These are phyloP conservation scores for Propsilocerus akamusi DNA, from an alignment of 1,140 invertebrate genomes.

Conservation along the genomic window DNA sequence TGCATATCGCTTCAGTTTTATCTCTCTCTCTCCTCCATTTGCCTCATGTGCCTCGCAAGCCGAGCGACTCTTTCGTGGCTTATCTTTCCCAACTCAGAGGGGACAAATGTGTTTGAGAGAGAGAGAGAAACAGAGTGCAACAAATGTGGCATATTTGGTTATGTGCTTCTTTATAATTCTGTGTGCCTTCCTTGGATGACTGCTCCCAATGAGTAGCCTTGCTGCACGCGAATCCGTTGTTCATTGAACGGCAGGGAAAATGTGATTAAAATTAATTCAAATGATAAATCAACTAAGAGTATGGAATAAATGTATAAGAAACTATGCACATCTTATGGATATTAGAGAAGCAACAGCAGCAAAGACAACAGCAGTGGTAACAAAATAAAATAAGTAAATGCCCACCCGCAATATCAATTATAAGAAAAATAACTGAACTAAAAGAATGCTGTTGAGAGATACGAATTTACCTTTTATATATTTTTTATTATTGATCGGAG, in stretches of 20 bases:
- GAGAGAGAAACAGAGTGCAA: no score
- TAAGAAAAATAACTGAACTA: no score
- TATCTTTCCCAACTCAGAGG: background rate
- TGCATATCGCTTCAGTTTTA: background rate
- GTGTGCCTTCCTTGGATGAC: background rate
- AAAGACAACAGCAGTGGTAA: background rate
- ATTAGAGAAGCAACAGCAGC: no score
- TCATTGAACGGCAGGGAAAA: background rate
- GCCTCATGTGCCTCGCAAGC: background rate
- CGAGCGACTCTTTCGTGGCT: background rate
- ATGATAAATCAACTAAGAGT: conserved; percentile 4
- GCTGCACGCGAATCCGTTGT: background rate
- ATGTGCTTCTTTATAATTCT: no score
- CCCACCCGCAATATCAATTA: conserved; percentile 3
- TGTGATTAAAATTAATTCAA: conserved; percentile 3
- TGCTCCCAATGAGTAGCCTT: no score
- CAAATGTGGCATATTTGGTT: conserved; percentile 2
- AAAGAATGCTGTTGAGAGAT: no score
- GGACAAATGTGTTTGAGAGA: no score
- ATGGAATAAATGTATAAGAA: no score
- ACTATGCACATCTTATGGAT: no score
- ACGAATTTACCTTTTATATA: no score
- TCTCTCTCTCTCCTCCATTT: background rate
- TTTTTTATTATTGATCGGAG: no score
- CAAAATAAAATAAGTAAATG: background rate